Percentiles rank a stretch among this genome's conserved stretches.
These are phyloP conservation scores for Amiota mariae DNA, from an alignment of 2,888 invertebrate genomes.

Conservation along the genomic window DNA sequence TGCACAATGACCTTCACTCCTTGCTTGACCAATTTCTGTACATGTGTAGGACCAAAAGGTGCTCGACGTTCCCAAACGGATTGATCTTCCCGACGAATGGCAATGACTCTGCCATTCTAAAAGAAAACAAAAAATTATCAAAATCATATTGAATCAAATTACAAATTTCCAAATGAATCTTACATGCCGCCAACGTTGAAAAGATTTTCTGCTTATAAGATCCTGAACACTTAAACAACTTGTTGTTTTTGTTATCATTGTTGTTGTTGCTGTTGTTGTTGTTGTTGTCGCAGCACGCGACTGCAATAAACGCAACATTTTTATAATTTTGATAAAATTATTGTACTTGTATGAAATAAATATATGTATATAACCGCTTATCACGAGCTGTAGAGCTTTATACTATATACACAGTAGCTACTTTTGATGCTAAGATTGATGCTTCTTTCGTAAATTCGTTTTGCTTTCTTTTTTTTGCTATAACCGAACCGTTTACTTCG, in stretches of 20 bases:
- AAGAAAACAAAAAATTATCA: slow-evolving; percentile 41
- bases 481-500: slow-evolving; percentile 58
- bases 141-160: background rate
- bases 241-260: slow-evolving; percentile 18
- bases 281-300: slow-evolving; percentile 56
- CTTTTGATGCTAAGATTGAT: background rate
- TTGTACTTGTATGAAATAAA: background rate
- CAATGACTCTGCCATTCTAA: slow-evolving; percentile 82
- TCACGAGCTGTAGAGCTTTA: too few species aligned
- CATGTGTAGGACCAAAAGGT: slow-evolving; percentile 93
- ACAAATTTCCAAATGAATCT: slow-evolving; percentile 45
- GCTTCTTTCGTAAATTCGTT: slow-evolving; percentile 2
- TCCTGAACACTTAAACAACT: slow-evolving; percentile 36
- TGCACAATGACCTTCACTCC: slow-evolving; percentile 97
- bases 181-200: slow-evolving; percentile 66
- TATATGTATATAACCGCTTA: too few species aligned
- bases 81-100: slow-evolving; percentile 92
- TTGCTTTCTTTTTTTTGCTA: slow-evolving; percentile 23
- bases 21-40: slow-evolving; percentile 87
- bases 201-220: slow-evolving; percentile 38
- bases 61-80: slow-evolving; percentile 97
- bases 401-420: too few species aligned
- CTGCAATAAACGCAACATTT: slow-evolving; percentile 67
- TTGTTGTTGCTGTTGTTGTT: slow-evolving; percentile 33
- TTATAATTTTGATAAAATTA: slow-evolving; percentile 35